Percentiles rank a stretch among this genome's conserved stretches.
These are phyloP conservation scores for Parotia lawesii DNA, from an alignment of 2,113 vertebrate genomes.

Conservation along the genomic window DNA sequence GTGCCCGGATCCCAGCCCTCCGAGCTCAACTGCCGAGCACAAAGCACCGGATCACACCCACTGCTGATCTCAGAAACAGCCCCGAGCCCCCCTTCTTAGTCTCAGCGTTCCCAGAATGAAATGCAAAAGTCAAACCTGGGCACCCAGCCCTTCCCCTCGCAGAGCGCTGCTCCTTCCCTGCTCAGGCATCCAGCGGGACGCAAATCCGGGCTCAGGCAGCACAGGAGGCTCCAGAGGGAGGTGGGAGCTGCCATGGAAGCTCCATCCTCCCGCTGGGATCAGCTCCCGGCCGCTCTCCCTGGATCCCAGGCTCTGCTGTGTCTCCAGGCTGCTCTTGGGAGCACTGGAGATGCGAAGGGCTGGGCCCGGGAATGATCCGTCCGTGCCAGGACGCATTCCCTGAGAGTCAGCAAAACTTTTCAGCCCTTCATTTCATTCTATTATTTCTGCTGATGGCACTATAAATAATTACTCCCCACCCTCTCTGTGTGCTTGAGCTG, in stretches of 20 bases:
- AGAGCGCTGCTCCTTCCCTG: background rate
- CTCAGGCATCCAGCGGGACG: background rate
- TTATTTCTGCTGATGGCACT: conserved; percentile 53
- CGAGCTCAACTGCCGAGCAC: background rate
- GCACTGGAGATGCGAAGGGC: background rate
- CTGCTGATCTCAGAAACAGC: background rate
- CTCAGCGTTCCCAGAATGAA: background rate
- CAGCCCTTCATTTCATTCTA: conserved; percentile 47
- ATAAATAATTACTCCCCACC: conserved; percentile 61
- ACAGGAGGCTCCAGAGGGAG: background rate
- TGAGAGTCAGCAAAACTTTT: conserved; percentile 64
- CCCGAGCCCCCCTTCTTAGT: background rate
- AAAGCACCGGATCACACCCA: background rate
- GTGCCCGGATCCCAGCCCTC: background rate
- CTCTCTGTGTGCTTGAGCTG: background rate
- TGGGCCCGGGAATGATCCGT: background rate
- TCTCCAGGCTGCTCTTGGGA: background rate
- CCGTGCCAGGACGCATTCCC: conserved; percentile 15
- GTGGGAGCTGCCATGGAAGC: background rate
- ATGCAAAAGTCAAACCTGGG: background rate
- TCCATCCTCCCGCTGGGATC: background rate
- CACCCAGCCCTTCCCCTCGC: background rate
- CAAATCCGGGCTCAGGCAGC: background rate
- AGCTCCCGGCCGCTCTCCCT: accelerated
- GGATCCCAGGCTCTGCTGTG: background rate